Evolutionary conservation across 2,113 vertebrate genomes (phyloP), one percentile per base, ranked within the genome.

Genomic region (Aviceda subcristata): DNA sequence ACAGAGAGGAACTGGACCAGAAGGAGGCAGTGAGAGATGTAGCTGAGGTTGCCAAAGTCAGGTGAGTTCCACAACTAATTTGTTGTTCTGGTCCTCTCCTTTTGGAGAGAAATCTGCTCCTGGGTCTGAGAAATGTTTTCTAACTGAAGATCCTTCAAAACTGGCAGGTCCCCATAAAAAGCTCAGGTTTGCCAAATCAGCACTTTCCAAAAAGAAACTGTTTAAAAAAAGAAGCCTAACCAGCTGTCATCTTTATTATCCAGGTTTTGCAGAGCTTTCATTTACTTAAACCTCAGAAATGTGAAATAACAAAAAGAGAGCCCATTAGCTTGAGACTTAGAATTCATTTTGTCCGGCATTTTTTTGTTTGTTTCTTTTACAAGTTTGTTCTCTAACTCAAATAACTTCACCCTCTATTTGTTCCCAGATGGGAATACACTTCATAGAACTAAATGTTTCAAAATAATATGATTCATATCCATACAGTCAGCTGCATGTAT

Each of bases 221-320:
- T 17, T 78, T 10, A 4, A 36, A 81, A 73, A 62, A 72, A 77
- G 15, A 41, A 79, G 63, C 19, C 7, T 46, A 68, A 79, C 39
- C 22, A 83, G 3, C 7, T 67, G 7, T 30, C 8, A 56, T 55
- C 43, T 14, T 75, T 67, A 32, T 80, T 72, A 67, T 18, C 7
- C 7, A 59, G 19, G n/a, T 75, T 90, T 76, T 73, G 7, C 41
- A 67, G 22, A 72, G 5, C 27, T 81, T 50, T 92, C 22, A 38
- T 93, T 93, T 85, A 75, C 43, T 55, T 81, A 64, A 74, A 90
- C 38, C 43, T 82, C 69, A 85, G 60, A 87, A 79, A 55, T 55
- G 15, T 27, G 13, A 82, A 96, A 78, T 72, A 85, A 38, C 19
- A 30, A 51, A 91, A 77, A 74, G 26, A 32, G 6, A 84, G 0